These are phyloP conservation scores for Ditula angustiorana DNA, from an alignment of 2,888 invertebrate species.

Conservation along the genomic window DNA sequence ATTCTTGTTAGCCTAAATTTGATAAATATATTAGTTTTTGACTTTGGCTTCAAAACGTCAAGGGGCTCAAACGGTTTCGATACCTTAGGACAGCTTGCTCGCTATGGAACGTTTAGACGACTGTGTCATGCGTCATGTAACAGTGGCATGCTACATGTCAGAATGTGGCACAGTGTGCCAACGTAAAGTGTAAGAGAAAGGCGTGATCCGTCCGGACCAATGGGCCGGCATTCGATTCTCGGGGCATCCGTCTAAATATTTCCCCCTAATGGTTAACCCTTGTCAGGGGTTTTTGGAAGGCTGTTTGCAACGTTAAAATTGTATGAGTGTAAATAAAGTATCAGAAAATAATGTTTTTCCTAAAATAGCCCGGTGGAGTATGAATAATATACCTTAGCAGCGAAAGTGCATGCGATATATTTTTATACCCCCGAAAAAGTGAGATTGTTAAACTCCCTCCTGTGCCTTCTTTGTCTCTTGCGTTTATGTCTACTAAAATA, in stretches of 20 bases:
- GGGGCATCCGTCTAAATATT: slow-evolving; percentile 10
- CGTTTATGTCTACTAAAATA: too few relatives aligned
- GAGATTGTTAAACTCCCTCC: too few relatives aligned
- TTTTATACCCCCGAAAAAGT: not conserved
- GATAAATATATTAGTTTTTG: too few relatives aligned
- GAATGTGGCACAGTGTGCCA: not conserved
- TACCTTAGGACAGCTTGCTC: too few relatives aligned
- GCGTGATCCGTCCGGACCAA: slow-evolving; percentile 2
- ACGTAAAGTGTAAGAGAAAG: not conserved
- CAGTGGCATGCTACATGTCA: not conserved
- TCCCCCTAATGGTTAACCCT: slow-evolving; percentile 18
- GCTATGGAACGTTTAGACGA: too few relatives aligned
- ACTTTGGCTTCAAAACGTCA: too few relatives aligned
- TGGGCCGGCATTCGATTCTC: slow-evolving; percentile 10
- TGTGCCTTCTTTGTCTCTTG: too few relatives aligned
- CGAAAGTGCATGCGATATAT: not conserved
- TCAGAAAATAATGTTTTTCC: slow-evolving; percentile 18
- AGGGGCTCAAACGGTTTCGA: too few relatives aligned
- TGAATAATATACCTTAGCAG: not conserved
- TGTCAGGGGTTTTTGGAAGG: slow-evolving; percentile 7
- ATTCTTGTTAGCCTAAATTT: too few relatives aligned
- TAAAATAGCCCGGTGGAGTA: not conserved
- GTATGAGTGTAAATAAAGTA: slow-evolving; percentile 22
- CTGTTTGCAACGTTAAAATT: slow-evolving; percentile 29
- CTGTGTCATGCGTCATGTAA: too few relatives aligned